Conservation (phyloP, 2,797 vertebrate genomes). For the Apogon talboti region DNA sequence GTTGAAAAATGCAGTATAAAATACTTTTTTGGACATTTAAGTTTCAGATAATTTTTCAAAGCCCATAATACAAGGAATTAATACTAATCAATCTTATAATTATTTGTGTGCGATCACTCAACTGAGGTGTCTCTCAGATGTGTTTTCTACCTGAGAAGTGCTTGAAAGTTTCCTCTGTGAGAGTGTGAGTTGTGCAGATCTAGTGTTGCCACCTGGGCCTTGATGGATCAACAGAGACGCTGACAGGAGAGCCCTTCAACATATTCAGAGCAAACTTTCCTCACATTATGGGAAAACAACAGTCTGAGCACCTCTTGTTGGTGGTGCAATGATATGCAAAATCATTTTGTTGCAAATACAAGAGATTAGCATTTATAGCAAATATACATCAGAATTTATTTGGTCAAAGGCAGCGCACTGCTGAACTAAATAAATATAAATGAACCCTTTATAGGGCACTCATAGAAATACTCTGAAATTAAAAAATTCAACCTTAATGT, state of each 20-base stretch:
- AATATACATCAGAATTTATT: conserved; percentile 1
- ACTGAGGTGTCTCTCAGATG: no score
- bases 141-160: no score
- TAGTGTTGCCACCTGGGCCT: background rate
- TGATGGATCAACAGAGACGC: background rate
- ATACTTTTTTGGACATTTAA: no score
- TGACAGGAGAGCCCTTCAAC: background rate
- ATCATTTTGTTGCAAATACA: conserved; percentile 4
- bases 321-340: conserved; percentile 9
- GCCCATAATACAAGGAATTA: no score
- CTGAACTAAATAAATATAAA: conserved; percentile 34
- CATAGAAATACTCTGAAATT: no score
- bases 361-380: conserved; percentile 14
- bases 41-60: no score
- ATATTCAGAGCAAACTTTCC: conserved; percentile 5
- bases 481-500: no score
- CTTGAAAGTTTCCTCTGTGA: no score
- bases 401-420: conserved; percentile 3
- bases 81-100: no score
- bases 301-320: conserved; percentile 1
- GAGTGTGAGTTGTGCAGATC: conserved; percentile 20
- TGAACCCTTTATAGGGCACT: conserved; percentile 1
- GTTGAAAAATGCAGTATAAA: background rate
- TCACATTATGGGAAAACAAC: background rate
- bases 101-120: no score